Percentiles rank a stretch among this genome's conserved stretches.
Conservation (phyloP, 2,113 vertebrate genomes). For the Enhydra lutris region DNA sequence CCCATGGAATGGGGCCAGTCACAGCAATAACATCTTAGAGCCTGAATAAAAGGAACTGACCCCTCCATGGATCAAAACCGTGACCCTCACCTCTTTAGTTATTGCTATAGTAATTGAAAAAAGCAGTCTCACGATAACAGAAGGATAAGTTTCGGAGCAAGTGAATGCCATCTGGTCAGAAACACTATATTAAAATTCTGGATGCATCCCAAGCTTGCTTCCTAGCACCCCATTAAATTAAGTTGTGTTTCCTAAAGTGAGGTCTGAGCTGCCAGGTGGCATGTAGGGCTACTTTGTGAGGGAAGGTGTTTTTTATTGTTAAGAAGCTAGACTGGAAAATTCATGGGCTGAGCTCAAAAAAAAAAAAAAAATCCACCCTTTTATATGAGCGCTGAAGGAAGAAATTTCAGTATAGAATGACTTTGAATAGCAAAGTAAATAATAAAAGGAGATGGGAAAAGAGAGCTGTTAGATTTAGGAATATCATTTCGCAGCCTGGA, state of each 20-base stretch:
- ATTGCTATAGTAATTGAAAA: background rate
- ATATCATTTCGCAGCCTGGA: background rate
- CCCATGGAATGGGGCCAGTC: background rate
- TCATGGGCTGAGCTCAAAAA: background rate
- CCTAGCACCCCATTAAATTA: constrained; percentile 38
- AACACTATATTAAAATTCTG: constrained; percentile 11
- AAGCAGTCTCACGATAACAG: background rate
- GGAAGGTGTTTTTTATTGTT: constrained; percentile 43
- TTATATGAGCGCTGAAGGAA: constrained; percentile 6
- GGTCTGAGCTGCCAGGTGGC: constrained; percentile 24
- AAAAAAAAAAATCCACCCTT: background rate
- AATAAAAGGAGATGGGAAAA: constrained; percentile 8
- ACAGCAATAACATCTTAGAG: background rate
- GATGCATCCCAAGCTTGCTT: background rate
- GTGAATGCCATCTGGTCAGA: constrained; percentile 26
- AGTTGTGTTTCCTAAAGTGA: constrained; percentile 36
- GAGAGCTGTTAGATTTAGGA: background rate
- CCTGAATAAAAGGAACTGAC: constrained; percentile 11
- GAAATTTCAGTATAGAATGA: background rate
- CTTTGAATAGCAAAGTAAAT: background rate
- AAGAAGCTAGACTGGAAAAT: constrained; percentile 23
- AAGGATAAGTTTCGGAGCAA: background rate
- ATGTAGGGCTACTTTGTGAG: background rate
- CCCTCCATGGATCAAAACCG: background rate
- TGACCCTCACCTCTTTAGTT: background rate